phyloP scores from a whole-genome alignment of 1,140 invertebrate species.

The Musca domestica region DNA sequence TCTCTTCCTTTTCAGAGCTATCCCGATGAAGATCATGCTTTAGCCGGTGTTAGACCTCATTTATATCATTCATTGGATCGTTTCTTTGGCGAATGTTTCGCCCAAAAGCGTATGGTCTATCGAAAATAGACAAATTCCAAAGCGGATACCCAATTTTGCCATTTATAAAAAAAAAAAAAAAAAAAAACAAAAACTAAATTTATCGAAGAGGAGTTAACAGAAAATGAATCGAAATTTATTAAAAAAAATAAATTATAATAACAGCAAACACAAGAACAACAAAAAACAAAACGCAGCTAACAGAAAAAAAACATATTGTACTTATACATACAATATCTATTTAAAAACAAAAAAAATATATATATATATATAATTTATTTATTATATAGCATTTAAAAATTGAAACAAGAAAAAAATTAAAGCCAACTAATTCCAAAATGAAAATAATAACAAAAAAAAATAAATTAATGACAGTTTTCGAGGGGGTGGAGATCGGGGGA shows the following conservation, averaged over 20 bases:
- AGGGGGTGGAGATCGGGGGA: no score
- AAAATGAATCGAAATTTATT: not conserved
- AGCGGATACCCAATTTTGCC: no score
- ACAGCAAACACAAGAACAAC: not conserved
- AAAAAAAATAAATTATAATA: no score
- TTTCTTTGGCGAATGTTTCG: conserved; percentile 78
- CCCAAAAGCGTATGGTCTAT: conserved; percentile 42
- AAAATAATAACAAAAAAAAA: no score
- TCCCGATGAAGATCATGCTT: conserved; percentile 86
- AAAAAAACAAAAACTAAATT: conserved; percentile 5
- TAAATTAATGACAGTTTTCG: no score
- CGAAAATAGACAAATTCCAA: conserved; percentile 35
- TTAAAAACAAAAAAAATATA: no score
- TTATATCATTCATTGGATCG: conserved; percentile 86
- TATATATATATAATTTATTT: conserved; percentile 5
- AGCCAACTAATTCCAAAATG: not conserved
- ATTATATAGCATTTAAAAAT: conserved; percentile 12
- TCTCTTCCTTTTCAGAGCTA: conserved; percentile 74
- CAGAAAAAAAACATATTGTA: conserved; percentile 2
- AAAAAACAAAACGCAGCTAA: not conserved
- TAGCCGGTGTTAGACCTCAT: conserved; percentile 76
- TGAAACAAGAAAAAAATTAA: not conserved
- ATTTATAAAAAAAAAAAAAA: conserved; percentile 13
- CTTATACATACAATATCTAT: conserved; percentile 18
- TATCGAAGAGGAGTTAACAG: not conserved